These are phyloP conservation scores for Globodera rostochiensis DNA, from an alignment of 1,140 invertebrate genomes.

Conservation along the genomic window DNA sequence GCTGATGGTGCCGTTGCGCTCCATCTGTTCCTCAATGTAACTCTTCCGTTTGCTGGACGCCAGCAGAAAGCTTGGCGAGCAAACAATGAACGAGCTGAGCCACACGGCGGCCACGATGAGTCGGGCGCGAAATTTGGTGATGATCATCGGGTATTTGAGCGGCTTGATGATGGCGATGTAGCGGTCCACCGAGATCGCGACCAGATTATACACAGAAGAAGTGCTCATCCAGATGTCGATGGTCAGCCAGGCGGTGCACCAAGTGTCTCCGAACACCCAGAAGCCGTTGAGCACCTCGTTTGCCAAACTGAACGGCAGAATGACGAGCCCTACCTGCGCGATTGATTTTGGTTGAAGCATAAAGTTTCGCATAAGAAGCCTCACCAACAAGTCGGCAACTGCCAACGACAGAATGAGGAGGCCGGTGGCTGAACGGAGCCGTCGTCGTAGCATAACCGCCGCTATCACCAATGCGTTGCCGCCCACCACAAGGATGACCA, in stretches of 20 bases:
- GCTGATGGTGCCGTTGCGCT: conserved; percentile 25
- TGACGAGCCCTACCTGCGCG: conserved; percentile 60
- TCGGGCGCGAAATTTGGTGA: conserved; percentile 85
- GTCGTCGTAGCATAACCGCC: conserved; percentile 83
- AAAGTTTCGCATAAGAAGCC: neutral
- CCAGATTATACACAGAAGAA: conserved; percentile 85
- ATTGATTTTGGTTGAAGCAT: neutral
- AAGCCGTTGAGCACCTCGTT: conserved; percentile 63
- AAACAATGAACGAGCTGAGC: conserved; percentile 88
- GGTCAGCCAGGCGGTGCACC: conserved; percentile 80
- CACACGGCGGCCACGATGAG: conserved; percentile 88
- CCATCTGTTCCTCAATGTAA: conserved; percentile 34
- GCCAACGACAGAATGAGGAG: conserved; percentile 83
- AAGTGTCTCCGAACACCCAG: conserved; percentile 65
- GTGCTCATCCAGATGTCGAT: conserved; percentile 95
- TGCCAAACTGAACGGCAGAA: conserved; percentile 65
- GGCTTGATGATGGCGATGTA: conserved; percentile 89
- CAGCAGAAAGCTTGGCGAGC: conserved; percentile 71
- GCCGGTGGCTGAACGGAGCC: conserved; percentile 83
- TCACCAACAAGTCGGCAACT: conserved; percentile 82
- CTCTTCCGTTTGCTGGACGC: conserved; percentile 52
- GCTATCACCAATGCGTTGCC: conserved; percentile 93
- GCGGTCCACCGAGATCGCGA: conserved; percentile 82
- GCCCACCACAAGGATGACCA: conserved; percentile 65
- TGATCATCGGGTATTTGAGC: conserved; percentile 92